Evolutionary conservation across 2,888 invertebrate genomes (phyloP).

Genomic region (Leptopilina myrica): DNA sequence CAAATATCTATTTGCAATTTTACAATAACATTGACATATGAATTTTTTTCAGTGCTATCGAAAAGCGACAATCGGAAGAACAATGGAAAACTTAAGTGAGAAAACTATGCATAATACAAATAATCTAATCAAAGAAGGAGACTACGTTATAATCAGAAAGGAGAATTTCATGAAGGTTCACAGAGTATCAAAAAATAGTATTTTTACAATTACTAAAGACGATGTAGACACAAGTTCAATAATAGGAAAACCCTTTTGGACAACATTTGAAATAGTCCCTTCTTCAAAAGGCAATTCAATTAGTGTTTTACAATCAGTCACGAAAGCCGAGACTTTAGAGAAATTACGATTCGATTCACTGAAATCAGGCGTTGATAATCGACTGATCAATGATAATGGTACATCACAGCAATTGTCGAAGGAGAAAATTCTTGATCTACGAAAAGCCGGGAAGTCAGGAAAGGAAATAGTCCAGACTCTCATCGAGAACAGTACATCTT

Average conservation of each 20-base stretch:
- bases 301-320: slow-evolving; percentile 60
- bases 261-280: slow-evolving; percentile 86
- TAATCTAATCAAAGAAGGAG: slow-evolving; percentile 80
- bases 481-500: slow-evolving; percentile 94
- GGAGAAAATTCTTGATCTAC: slow-evolving; percentile 89
- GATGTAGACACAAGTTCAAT: slow-evolving; percentile 83
- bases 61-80: no score
- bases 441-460: slow-evolving; percentile 86
- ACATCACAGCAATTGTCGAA: slow-evolving; percentile 89
- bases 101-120: background rate
- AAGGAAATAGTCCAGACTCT: slow-evolving; percentile 91
- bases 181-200: slow-evolving; percentile 83
- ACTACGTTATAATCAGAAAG: slow-evolving; percentile 87
- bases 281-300: slow-evolving; percentile 73
- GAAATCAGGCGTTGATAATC: slow-evolving; percentile 87
- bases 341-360: slow-evolving; percentile 80
- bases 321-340: slow-evolving; percentile 80
- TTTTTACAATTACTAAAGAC: slow-evolving; percentile 84
- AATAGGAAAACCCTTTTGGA: slow-evolving; percentile 84
- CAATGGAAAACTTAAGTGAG: background rate
- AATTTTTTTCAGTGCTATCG: no score
- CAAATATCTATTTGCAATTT: no score
- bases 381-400: slow-evolving; percentile 88
- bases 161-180: slow-evolving; percentile 88
- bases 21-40: no score